Evolutionary conservation across 2,797 vertebrate genomes (phyloP).

Genomic region (Periophthalmus magnuspinnatus): DNA sequence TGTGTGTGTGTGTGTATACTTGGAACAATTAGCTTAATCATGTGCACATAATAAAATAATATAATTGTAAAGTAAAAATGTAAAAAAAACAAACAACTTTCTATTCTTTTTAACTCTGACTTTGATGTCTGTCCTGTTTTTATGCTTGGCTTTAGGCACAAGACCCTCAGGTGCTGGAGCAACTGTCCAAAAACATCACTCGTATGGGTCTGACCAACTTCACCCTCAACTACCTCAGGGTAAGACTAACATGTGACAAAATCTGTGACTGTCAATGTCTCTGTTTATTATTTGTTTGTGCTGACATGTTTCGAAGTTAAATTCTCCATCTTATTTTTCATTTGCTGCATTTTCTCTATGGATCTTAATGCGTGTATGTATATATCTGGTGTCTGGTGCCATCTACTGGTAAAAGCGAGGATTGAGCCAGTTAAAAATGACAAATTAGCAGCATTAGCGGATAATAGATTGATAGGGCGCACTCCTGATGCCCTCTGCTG

Average conservation of each 20-base stretch:
- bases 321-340: neutral
- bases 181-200: slow-evolving; percentile 99
- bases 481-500: neutral
- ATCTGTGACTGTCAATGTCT: slow-evolving; percentile 46
- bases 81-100: too few relatives aligned
- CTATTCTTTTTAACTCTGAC: neutral
- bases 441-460: neutral
- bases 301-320: neutral
- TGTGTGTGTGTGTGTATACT: slow-evolving; percentile 40
- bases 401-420: neutral
- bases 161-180: slow-evolving; percentile 99
- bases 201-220: slow-evolving; percentile 99
- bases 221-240: slow-evolving; percentile 99
- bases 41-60: neutral
- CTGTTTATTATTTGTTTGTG: slow-evolving; percentile 34
- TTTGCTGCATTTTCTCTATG: neutral
- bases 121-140: slow-evolving; percentile 19
- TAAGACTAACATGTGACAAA: slow-evolving; percentile 70
- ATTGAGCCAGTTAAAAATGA: neutral
- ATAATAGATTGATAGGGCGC: too few relatives aligned
- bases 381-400: neutral
- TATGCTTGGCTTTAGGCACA: slow-evolving; percentile 84
- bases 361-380: too few relatives aligned
- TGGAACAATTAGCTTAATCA: slow-evolving; percentile 55
- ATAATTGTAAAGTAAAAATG: neutral